phyloP scores from a whole-genome alignment of 2,113 vertebrate species.

The Microtus ochrogaster region DNA sequence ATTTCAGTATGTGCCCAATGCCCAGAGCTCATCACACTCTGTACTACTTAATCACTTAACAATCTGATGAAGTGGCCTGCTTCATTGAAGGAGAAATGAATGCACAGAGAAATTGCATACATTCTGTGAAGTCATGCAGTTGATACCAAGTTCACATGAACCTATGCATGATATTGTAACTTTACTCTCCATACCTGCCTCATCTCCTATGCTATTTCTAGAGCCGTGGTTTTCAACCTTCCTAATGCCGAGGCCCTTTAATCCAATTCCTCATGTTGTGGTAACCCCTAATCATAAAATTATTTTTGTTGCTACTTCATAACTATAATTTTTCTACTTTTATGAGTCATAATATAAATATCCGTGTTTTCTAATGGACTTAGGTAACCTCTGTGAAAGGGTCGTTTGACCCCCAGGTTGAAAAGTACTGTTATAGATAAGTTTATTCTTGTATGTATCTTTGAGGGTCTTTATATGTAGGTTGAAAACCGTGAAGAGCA shows the following conservation, averaged over 20 bases:
- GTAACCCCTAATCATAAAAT: no score
- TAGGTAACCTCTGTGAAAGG: not conserved
- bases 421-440: not conserved
- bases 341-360: not conserved
- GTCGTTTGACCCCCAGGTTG: not conserved
- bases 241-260: not conserved
- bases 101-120: not conserved
- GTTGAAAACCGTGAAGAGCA: not conserved
- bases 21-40: not conserved
- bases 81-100: slow-evolving; percentile 8
- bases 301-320: not conserved
- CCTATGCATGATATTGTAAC: not conserved
- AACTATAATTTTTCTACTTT: not conserved
- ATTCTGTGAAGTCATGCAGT: not conserved
- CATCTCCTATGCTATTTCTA: not conserved
- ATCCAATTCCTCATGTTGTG: not conserved
- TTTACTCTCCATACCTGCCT: not conserved
- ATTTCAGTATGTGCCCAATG: not conserved
- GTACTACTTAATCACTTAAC: not conserved
- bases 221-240: no score
- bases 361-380: not conserved
- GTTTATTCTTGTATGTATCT: not conserved
- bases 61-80: not conserved
- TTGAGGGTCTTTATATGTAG: not conserved
- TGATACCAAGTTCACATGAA: no score